Base-by-base conservation (phyloP, 1,140 invertebrate species). In the Nebria ingens region DNA sequence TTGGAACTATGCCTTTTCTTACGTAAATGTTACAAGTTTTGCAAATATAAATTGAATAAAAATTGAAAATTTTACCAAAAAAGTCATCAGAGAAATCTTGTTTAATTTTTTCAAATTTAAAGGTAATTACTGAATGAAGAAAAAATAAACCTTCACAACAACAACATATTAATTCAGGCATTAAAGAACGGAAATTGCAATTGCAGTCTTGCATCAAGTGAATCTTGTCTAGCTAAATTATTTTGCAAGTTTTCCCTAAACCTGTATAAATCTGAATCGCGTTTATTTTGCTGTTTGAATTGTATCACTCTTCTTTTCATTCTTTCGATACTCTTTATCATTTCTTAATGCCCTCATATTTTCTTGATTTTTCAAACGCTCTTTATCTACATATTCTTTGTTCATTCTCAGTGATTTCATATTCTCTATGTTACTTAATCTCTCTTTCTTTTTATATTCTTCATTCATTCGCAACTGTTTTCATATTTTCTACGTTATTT, bases 1-100 rank as follows among this genome's bases (percentile, higher is more conserved):
- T 19, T 13, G 58, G 58, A 19, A 59, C 20, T 3, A 13, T 13
- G 21, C 19, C 19, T 51, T 56, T 54, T 21, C 54, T 51, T 12
- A 42, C 55, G 19, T 54, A 19, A 34, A 15, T 52, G n/a, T 22
- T 51, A 51, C 22, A 38, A 9, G 21, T 52, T 52, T 29, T 52
- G 19, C 45, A 56, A 15, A 34, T 55, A 17, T 42, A 38, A 42
- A 9, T n/a, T 6, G 25, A 34, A 34, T 34, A 9, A n/a, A 34
- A 9, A 34, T 34, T 34, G n/a, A 34, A 34, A 34, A 34, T n/a
- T 34, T 34, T 6, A 9, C n/a, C n/a, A 34, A 9, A n/a, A 34
- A 34, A 34, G 6, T 34, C 25, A 9, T 34, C 25, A 9, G 25
- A n/a, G 6, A n/a, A 9, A 34, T 6, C 6, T n/a, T 34, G 6